phyloP scores from a whole-genome alignment of 2,888 invertebrate species.

The Aphodius granarius region DNA sequence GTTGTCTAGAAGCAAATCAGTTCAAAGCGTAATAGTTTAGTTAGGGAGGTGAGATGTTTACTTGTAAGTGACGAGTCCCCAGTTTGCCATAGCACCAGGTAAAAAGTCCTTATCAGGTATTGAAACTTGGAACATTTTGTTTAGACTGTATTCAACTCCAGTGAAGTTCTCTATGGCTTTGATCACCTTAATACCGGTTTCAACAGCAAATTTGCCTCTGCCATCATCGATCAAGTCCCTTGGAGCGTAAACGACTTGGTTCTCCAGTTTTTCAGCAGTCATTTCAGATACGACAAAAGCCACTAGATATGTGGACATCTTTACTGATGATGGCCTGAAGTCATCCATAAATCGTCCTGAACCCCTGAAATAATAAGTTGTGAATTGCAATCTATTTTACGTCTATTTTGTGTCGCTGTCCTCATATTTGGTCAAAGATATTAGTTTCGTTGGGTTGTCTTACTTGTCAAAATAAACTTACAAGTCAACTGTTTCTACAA shows the following conservation, averaged over 20 bases:
- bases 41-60: background rate
- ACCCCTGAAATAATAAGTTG: background rate
- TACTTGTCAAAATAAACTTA: too few species aligned
- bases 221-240: conserved; percentile 37
- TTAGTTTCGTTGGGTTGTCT: too few species aligned
- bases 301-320: conserved; percentile 78
- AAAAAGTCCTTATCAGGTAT: conserved; percentile 73
- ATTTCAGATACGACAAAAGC: conserved; percentile 70
- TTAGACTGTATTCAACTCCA: conserved; percentile 54
- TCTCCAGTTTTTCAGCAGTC: background rate
- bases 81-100: conserved; percentile 91
- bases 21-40: conserved; percentile 7
- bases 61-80: conserved; percentile 82
- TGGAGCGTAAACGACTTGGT: conserved; percentile 39
- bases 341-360: conserved; percentile 4
- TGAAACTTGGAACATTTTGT: conserved; percentile 78
- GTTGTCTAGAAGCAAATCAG: conserved; percentile 9
- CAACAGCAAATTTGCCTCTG: conserved; percentile 51
- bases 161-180: conserved; percentile 61
- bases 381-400: too few species aligned
- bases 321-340: conserved; percentile 13
- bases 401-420: too few species aligned
- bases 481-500: too few species aligned
- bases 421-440: too few species aligned
- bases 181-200: conserved; percentile 41